Evolutionary conservation across 2,888 invertebrate species (phyloP).

Genomic region (Hoplodrina blanda): DNA sequence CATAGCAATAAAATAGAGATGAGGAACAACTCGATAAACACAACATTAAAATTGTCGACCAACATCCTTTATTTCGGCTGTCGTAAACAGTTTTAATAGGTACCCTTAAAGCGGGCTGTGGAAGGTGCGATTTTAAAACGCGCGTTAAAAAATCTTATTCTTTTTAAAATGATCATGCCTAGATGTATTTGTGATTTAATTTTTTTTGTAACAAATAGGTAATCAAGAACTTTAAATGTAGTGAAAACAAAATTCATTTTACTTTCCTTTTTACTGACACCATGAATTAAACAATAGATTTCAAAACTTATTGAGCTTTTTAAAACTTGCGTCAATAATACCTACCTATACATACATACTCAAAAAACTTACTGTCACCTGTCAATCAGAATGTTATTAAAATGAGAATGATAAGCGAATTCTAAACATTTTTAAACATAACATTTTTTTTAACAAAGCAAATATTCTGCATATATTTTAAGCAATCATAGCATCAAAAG

Average conservation of each 20-base stretch:
- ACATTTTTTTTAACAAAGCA: neutral
- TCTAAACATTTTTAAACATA: neutral
- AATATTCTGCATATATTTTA: constrained; percentile 22
- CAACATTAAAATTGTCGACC: constrained; percentile 76
- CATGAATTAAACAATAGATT: neutral
- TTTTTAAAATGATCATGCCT: neutral
- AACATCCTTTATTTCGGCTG: constrained; percentile 80
- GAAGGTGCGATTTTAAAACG: constrained; percentile 51
- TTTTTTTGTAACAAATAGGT: neutral
- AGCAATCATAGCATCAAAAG: constrained; percentile 8
- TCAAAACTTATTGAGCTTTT: neutral
- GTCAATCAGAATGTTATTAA: constrained; percentile 31
- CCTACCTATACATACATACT: neutral
- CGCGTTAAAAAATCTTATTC: neutral
- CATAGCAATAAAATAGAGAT: constrained; percentile 77
- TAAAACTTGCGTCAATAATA: neutral
- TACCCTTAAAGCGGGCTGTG: constrained; percentile 68
- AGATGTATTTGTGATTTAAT: too few relatives aligned
- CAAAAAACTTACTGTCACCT: neutral
- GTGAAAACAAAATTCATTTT: too few relatives aligned
- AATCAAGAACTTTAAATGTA: neutral
- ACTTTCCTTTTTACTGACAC: neutral
- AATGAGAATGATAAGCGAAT: constrained; percentile 10
- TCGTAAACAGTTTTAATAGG: constrained; percentile 82
- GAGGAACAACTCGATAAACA: constrained; percentile 76